Conservation (phyloP, 2,888 invertebrate species). For the Escarpia spicata region DNA sequence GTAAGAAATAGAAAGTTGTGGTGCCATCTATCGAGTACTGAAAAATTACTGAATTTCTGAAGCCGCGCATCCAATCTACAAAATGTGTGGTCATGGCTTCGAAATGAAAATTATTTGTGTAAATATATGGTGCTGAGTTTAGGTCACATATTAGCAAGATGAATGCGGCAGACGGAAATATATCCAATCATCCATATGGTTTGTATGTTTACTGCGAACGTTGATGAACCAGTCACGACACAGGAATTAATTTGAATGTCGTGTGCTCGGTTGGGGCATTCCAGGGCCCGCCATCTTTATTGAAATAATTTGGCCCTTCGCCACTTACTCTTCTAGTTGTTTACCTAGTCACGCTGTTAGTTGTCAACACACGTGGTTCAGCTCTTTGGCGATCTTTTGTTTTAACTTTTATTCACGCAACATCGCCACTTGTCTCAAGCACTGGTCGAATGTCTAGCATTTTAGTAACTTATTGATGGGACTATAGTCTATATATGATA, state of each 20-base stretch:
- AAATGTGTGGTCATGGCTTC: not conserved
- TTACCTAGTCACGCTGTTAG: not conserved
- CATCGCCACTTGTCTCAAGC: not conserved
- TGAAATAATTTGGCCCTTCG: slow-evolving; percentile 13
- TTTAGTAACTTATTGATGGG: not conserved
- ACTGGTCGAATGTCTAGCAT: not conserved
- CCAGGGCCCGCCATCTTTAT: slow-evolving; percentile 16
- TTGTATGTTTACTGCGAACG: slow-evolving; percentile 3
- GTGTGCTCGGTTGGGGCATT: slow-evolving; percentile 16
- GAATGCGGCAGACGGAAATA: slow-evolving; percentile 16
- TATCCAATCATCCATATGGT: not conserved
- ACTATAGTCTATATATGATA: not conserved
- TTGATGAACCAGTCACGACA: not conserved
- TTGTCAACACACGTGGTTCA: not conserved
- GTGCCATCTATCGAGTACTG: not conserved
- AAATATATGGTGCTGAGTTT: not conserved
- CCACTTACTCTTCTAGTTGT: not conserved
- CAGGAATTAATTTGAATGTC: slow-evolving; percentile 1
- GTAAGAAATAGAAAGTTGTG: not conserved
- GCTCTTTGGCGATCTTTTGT: not conserved
- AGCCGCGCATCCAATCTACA: not conserved
- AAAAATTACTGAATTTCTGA: not conserved
- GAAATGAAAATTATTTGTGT: not conserved
- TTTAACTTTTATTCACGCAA: not conserved
- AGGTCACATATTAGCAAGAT: not conserved